A percentile compares a stretch with the other conserved stretches of the same genome.
Evolutionary conservation across 1,140 invertebrate genomes (phyloP).

Genomic region (Lepidurus arcticus): DNA sequence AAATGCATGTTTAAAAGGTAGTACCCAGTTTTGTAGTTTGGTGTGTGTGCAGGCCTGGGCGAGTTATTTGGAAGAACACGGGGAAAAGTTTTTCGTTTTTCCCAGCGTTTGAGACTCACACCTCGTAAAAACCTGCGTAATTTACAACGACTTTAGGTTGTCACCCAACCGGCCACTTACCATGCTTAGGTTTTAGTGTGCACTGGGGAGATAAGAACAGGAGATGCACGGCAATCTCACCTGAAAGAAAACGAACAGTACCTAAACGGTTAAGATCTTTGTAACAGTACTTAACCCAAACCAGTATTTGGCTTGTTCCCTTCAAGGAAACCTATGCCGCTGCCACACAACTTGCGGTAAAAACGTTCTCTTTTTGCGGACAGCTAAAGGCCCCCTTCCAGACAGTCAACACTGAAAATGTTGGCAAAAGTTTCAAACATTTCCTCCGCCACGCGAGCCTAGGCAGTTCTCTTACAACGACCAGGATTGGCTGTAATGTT

Average conservation of each 20-base stretch:
- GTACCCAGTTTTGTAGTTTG: background rate
- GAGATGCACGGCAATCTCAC: slow-evolving; percentile 17
- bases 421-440: background rate
- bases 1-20: slow-evolving; percentile 8
- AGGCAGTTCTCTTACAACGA: too few species aligned
- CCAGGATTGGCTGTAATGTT: too few species aligned
- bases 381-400: background rate
- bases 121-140: slow-evolving; percentile 21
- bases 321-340: slow-evolving; percentile 5
- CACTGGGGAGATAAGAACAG: slow-evolving; percentile 15
- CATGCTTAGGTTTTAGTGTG: slow-evolving; percentile 5
- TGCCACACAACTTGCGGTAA: slow-evolving; percentile 1
- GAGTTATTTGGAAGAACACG: background rate
- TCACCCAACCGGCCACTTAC: slow-evolving; percentile 14
- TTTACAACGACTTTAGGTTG: slow-evolving; percentile 15
- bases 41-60: background rate
- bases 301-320: slow-evolving; percentile 12
- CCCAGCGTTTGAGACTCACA: slow-evolving; percentile 13
- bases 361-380: background rate
- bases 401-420: background rate
- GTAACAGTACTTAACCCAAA: slow-evolving; percentile 8
- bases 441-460: background rate
- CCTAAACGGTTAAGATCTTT: slow-evolving; percentile 22
- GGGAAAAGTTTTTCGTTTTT: background rate
- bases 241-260: slow-evolving; percentile 1